Conservation (phyloP, 2,888 invertebrate genomes). For the Geotrupes spiniger region DNA sequence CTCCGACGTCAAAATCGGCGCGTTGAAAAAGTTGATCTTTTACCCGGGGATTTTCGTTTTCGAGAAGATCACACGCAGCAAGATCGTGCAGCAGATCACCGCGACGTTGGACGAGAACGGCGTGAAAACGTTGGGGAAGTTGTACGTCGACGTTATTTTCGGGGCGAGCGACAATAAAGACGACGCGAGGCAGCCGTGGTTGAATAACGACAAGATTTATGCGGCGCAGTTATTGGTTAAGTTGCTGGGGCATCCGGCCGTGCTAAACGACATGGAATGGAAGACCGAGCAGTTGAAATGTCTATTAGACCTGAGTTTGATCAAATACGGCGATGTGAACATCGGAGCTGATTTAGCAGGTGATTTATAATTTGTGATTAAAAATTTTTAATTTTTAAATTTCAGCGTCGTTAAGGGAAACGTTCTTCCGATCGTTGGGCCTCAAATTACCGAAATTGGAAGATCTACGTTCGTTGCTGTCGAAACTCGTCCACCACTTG, state of each 20-base stretch:
- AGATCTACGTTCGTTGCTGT: conserved; percentile 59
- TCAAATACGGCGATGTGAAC: conserved; percentile 55
- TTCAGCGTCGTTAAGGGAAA: conserved; percentile 61
- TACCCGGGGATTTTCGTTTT: conserved; percentile 71
- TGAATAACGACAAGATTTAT: conserved; percentile 66
- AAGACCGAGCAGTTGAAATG: conserved; percentile 63
- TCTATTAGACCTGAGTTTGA: conserved; percentile 63
- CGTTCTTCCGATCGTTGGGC: conserved; percentile 69
- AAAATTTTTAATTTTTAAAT: conserved; percentile 35
- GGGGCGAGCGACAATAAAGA: conserved; percentile 56
- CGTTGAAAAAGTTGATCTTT: conserved; percentile 63
- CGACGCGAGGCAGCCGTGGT: conserved; percentile 57
- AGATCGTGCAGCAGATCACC: conserved; percentile 63
- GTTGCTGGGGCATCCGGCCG: conserved; percentile 46
- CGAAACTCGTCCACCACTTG: conserved; percentile 58
- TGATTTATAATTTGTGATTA: conserved; percentile 33
- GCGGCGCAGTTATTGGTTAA: conserved; percentile 59
- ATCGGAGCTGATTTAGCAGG: conserved; percentile 62
- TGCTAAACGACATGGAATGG: conserved; percentile 60
- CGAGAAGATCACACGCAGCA: conserved; percentile 68
- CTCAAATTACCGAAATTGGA: conserved; percentile 65
- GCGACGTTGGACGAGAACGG: conserved; percentile 59
- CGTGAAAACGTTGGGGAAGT: conserved; percentile 61
- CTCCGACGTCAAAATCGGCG: conserved; percentile 55
- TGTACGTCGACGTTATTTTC: conserved; percentile 61